phyloP scores from a whole-genome alignment of 2,113 vertebrate genomes.

The Alligator sinensis region DNA sequence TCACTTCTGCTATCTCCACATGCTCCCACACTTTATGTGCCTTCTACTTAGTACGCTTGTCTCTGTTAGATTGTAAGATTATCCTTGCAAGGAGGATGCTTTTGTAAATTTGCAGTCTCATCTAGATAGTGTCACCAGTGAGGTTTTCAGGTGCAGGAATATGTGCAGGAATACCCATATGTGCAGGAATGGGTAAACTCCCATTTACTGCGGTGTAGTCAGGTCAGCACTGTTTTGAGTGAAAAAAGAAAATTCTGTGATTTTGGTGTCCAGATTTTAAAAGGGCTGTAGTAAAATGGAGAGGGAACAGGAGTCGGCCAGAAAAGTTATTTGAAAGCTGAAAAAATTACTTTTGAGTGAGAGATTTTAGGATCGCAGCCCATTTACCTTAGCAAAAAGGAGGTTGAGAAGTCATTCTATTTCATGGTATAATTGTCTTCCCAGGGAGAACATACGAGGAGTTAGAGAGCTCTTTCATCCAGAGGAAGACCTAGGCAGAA shows the following conservation, averaged over 20 bases:
- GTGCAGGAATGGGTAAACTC: background rate
- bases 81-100: background rate
- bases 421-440: background rate
- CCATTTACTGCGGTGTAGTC: background rate
- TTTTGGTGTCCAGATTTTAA: background rate
- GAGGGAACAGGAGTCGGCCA: background rate
- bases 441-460: background rate
- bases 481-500: background rate
- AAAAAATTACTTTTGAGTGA: background rate
- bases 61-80: background rate
- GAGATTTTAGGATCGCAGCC: background rate
- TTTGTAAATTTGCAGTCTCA: background rate
- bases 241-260: background rate
- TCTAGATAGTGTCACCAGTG: background rate
- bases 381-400: background rate
- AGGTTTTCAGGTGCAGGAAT: background rate
- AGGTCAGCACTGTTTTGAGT: fast-evolving
- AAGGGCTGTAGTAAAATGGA: background rate
- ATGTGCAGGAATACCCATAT: background rate
- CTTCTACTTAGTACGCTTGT: background rate
- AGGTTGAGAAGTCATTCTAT: background rate
- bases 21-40: background rate
- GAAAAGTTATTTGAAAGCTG: background rate
- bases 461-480: background rate
- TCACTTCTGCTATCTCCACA: background rate